Percentiles rank a stretch among this genome's conserved stretches.
These are phyloP conservation scores for Wiebesia pumilae DNA, from an alignment of 1,140 invertebrate genomes.

Conservation along the genomic window DNA sequence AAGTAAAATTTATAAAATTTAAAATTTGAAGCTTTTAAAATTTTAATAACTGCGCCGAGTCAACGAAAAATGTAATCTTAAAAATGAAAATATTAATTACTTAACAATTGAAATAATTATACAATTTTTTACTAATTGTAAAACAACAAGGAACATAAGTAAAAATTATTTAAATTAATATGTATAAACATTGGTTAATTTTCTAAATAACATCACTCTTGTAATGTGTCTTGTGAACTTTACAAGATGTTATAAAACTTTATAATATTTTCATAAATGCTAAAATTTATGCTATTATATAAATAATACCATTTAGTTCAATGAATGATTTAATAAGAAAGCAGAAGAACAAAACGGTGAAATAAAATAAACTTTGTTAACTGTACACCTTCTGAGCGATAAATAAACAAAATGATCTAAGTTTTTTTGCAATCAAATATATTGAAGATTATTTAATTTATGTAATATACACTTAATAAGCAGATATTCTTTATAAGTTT, in stretches of 20 bases:
- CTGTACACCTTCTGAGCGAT: neutral
- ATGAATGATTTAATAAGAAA: constrained; percentile 23
- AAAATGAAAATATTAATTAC: too few relatives aligned
- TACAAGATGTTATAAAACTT: too few relatives aligned
- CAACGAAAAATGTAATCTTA: too few relatives aligned
- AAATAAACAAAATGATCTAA: neutral
- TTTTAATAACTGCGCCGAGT: neutral
- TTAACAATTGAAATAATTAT: too few relatives aligned
- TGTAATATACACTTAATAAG: neutral
- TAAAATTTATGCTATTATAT: neutral
- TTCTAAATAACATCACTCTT: too few relatives aligned
- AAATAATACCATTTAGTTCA: constrained; percentile 29
- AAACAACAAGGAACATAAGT: too few relatives aligned
- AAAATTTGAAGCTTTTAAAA: neutral
- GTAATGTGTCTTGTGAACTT: too few relatives aligned
- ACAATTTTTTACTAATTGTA: too few relatives aligned
- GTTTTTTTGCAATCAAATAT: neutral
- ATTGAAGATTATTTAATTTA: neutral
- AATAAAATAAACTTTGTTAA: neutral
- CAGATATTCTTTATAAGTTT: neutral
- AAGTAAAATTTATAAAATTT: neutral
- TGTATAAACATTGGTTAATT: neutral
- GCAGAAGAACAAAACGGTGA: neutral
- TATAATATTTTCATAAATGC: too few relatives aligned
- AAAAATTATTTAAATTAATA: too few relatives aligned